A percentile compares a stretch with the other conserved stretches of the same genome.
These are phyloP conservation scores for Arbacia lixula DNA, from an alignment of 53 echinoderm and acorn worm species.

Conservation along the genomic window DNA sequence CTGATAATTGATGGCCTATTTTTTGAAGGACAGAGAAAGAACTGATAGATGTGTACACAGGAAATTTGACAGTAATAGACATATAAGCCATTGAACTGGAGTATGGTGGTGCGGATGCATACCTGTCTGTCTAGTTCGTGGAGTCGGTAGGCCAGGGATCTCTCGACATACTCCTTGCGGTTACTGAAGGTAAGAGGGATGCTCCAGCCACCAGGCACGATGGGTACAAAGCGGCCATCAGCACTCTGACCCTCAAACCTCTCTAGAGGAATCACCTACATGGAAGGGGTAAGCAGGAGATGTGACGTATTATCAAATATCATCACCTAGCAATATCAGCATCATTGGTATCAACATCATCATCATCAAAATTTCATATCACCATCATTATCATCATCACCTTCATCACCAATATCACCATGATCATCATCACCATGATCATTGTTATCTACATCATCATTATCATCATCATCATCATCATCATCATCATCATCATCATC, in stretches of 20 bases:
- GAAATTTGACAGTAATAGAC: no score
- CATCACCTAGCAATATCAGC: no score
- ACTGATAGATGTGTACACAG: no score
- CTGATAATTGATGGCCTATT: neutral
- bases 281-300: neutral
- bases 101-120: no score
- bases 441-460: slow-evolving; percentile 23
- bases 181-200: slow-evolving; percentile 93
- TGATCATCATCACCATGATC: neutral
- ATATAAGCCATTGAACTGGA: no score
- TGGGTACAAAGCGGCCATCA: slow-evolving; percentile 97
- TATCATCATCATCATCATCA: slow-evolving; percentile 55
- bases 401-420: no score
- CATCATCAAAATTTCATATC: no score
- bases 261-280: slow-evolving; percentile 91
- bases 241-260: slow-evolving; percentile 99
- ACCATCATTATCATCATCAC: no score
- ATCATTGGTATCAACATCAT: no score
- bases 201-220: slow-evolving; percentile 95
- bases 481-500: slow-evolving; percentile 56
- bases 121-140: slow-evolving; percentile 98
- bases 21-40: no score
- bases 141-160: slow-evolving; percentile 87
- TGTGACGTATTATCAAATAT: no score
- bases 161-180: slow-evolving; percentile 96